Base-by-base conservation (phyloP, 2,797 vertebrate species). In the Lophius americanus region DNA sequence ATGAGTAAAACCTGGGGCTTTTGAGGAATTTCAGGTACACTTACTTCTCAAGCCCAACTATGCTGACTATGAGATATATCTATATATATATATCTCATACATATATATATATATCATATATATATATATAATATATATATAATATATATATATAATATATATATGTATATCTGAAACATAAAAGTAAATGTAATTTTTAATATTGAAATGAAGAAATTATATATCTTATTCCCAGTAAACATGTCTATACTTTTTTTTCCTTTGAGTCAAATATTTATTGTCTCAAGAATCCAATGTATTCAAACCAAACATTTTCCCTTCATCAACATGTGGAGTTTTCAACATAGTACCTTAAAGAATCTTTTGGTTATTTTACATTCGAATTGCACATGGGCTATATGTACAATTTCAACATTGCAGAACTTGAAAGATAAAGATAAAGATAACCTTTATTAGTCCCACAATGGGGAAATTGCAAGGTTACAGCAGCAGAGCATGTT, bases 151-250 rank as follows among this genome's bases (percentile, higher is more conserved):
- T n/a, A n/a, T n/a, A n/a, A n/a, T n/a, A n/a, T n/a, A n/a, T n/a
- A n/a, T n/a, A n/a, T n/a, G n/a, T n/a, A n/a, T n/a, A n/a, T n/a
- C n/a, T n/a, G n/a, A 91, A 91, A 92, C 92, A 89, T 93, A 90
- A 90, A 90, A 93, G 83, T 91, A 89, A 92, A 91, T 94, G 90
- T 92, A 88, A 92, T 90, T 92, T 88, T 89, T 85, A 91, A 81
- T 3, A 90, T 90, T 90, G 89, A 91, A 91, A 91, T 76, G 71
- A 89, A 92, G 81, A 88, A 89, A 89, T 91, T 71, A 88, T 88
- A 84, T 81, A 86, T 62, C n/a, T 64, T 61, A 56, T 55, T 77
- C 36, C 37, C 70, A 68, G 69, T 69, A 66, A 79, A 70, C 38
- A 23, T 43, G 80, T 77, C 68, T 86, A 51, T 37, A 37, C 23